Percentiles rank a stretch among this genome's conserved stretches.
phyloP scores from a whole-genome alignment of 2,113 vertebrate species.

The Corythoichthys intestinalis region DNA sequence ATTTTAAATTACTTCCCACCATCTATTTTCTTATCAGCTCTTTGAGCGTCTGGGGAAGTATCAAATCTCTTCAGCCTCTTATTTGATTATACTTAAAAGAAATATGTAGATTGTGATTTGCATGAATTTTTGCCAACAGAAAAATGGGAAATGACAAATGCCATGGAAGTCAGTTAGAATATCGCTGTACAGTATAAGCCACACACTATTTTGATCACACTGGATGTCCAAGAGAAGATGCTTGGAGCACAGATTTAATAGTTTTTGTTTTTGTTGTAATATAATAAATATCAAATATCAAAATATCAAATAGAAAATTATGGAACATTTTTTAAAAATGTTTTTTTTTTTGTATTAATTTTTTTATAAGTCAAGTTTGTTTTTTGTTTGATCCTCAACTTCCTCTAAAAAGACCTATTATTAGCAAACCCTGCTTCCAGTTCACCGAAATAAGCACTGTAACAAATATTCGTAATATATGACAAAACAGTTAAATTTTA shows the following conservation, averaged over 20 bases:
- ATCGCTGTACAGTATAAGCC: not conserved
- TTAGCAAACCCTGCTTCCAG: not conserved
- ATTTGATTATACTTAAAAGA: slow-evolving; percentile 20
- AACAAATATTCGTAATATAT: not conserved
- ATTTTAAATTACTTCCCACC: slow-evolving; percentile 61
- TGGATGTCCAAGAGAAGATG: not conserved
- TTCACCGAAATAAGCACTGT: not conserved
- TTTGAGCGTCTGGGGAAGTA: slow-evolving; percentile 34
- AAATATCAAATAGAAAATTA: not conserved
- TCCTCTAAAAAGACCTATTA: not conserved
- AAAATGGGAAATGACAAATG: slow-evolving; percentile 33
- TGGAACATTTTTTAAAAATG: not conserved
- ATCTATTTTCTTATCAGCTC: slow-evolving; percentile 58
- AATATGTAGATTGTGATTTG: slow-evolving; percentile 3
- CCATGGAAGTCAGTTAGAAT: slow-evolving; percentile 21
- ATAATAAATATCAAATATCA: not conserved
- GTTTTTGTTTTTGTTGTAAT: not conserved
- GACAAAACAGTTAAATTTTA: not conserved
- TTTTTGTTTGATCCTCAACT: not conserved
- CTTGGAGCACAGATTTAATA: not conserved
- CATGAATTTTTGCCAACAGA: slow-evolving; percentile 15
- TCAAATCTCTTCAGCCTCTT: slow-evolving; percentile 36
- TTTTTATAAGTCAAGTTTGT: no score
- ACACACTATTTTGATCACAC: slow-evolving; percentile 11
- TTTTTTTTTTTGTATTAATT: not conserved